These are phyloP conservation scores for Esox lucius DNA, from an alignment of 2,797 vertebrate species.

Conservation along the genomic window DNA sequence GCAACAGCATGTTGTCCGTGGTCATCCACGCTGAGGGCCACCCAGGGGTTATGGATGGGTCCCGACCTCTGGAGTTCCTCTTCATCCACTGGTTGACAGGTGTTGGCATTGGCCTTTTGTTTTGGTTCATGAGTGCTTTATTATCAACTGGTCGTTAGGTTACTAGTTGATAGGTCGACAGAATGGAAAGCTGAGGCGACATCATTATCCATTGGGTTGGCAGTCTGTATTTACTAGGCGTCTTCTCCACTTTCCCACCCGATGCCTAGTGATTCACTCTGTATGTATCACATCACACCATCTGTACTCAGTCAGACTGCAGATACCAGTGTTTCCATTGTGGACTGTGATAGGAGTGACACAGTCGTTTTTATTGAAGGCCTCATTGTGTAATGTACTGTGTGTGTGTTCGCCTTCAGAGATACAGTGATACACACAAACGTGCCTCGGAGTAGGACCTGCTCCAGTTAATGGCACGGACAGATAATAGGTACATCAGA, in stretches of 20 bases:
- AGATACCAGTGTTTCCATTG: constrained; percentile 36
- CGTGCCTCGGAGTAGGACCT: not conserved
- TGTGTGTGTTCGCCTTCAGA: constrained; percentile 3
- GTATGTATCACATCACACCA: constrained; percentile 42
- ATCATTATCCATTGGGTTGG: constrained; percentile 46
- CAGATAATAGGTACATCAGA: not conserved
- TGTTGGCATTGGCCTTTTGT: constrained; percentile 37
- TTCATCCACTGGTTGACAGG: constrained; percentile 43
- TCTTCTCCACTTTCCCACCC: constrained; percentile 53
- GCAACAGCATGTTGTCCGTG: not conserved
- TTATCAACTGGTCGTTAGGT: not conserved
- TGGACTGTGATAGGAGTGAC: constrained; percentile 31
- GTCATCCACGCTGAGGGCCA: not conserved
- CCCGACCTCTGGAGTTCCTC: constrained; percentile 32
- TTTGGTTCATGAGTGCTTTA: not conserved
- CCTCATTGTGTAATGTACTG: not conserved
- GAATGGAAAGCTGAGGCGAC: constrained; percentile 44
- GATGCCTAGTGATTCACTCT: constrained; percentile 43
- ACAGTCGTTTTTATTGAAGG: constrained; percentile 11
- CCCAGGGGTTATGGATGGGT: constrained; percentile 11
- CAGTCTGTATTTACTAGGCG: constrained; percentile 37
- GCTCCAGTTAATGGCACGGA: constrained; percentile 5
- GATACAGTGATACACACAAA: not conserved
- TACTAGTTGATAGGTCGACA: not conserved
- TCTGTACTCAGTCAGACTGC: constrained; percentile 26